Evolutionary conservation across 2,113 vertebrate genomes (phyloP).

Genomic region (Thomomys bottae): DNA sequence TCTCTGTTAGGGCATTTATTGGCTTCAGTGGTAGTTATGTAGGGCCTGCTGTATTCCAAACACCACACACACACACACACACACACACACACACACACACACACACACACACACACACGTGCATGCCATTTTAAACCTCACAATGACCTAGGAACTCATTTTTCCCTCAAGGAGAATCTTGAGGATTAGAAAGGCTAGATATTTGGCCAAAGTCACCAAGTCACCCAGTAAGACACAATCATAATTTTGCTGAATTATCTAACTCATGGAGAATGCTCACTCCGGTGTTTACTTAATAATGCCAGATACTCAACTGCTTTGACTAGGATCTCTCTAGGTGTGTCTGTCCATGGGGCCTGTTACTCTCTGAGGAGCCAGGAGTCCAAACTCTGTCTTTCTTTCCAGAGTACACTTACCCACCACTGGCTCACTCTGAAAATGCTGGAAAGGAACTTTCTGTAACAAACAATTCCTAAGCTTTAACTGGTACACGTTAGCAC

Average conservation of each 20-base stretch:
- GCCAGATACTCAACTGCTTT: neutral
- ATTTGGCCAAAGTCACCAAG: neutral
- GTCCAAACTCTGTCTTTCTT: too few species aligned
- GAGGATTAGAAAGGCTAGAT: neutral
- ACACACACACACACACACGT: neutral
- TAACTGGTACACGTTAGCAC: too few species aligned
- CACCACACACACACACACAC: neutral
- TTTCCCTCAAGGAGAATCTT: neutral
- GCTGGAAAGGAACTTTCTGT: neutral
- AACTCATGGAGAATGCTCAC: neutral
- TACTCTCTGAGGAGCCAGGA: neutral
- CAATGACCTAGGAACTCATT: neutral
- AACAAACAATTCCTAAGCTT: neutral
- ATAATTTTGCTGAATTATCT: neutral
- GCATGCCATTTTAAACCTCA: neutral
- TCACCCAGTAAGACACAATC: neutral
- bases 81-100: neutral
- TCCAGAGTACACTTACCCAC: too few species aligned
- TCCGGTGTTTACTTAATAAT: neutral
- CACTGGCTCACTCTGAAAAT: too few species aligned
- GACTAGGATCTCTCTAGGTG: neutral
- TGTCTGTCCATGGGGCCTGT: neutral
- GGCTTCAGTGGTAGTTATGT: neutral
- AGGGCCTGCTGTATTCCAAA: neutral
- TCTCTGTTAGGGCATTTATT: neutral